These are phyloP conservation scores for Aphelenchoides avenae DNA, from an alignment of 1,140 invertebrate genomes.

Conservation along the genomic window DNA sequence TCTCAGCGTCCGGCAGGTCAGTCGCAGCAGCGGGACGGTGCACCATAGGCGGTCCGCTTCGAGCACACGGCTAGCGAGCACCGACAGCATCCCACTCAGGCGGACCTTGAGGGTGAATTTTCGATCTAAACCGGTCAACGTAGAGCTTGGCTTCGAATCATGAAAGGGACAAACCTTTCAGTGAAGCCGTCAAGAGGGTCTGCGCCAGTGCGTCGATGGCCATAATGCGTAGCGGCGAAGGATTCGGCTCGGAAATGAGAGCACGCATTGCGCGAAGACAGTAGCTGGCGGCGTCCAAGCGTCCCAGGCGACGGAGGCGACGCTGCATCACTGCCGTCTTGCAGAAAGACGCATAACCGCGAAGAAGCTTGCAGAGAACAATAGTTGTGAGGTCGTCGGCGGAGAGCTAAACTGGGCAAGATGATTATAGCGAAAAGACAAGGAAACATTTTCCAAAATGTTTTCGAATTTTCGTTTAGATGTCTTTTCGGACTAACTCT, in stretches of 20 bases:
- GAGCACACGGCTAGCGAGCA: constrained; percentile 24
- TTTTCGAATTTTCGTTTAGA: too few relatives aligned
- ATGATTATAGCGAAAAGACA: constrained; percentile 11
- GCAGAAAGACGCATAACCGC: constrained; percentile 21
- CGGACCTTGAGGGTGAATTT: constrained; percentile 42
- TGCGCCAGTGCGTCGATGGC: constrained; percentile 19
- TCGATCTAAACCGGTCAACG: constrained; percentile 21
- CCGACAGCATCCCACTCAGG: constrained; percentile 35
- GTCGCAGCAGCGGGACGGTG: constrained; percentile 21
- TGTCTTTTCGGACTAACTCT: too few relatives aligned
- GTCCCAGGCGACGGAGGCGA: constrained; percentile 25
- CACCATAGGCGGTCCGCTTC: constrained; percentile 21
- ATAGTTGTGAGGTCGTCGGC: constrained; percentile 9
- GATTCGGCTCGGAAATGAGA: constrained; percentile 16
- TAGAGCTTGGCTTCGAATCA: background rate
- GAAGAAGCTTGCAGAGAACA: constrained; percentile 20
- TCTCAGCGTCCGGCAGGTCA: constrained; percentile 22
- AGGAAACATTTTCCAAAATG: constrained; percentile 5
- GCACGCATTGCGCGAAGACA: constrained; percentile 16
- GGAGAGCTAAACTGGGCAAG: constrained; percentile 6
- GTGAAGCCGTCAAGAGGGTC: background rate
- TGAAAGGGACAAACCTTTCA: constrained; percentile 13
- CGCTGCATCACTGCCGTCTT: constrained; percentile 13
- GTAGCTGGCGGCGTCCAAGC: constrained; percentile 27
- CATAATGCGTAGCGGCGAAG: constrained; percentile 30